Evolutionary conservation across 1,140 invertebrate species (phyloP).

Genomic region (Musca vetustissima): DNA sequence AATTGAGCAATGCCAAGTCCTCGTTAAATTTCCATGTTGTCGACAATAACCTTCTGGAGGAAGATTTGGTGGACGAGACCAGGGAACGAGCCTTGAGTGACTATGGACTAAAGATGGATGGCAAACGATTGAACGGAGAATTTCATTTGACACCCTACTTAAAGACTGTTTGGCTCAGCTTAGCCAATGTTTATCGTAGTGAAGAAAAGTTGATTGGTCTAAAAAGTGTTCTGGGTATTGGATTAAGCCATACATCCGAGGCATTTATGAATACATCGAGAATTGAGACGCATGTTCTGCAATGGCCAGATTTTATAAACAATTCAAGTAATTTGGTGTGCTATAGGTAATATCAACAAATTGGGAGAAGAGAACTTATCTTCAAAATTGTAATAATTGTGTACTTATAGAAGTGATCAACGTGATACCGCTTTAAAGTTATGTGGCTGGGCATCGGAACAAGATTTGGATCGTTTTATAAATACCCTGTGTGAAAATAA

Average conservation of each 20-base stretch:
- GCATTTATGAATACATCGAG: slow-evolving; percentile 46
- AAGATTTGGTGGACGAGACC: slow-evolving; percentile 45
- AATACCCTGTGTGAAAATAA: slow-evolving; percentile 45
- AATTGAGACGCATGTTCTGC: slow-evolving; percentile 45
- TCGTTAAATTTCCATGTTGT: slow-evolving; percentile 42
- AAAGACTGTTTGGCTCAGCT: slow-evolving; percentile 42
- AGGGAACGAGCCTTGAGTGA: slow-evolving; percentile 44
- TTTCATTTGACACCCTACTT: slow-evolving; percentile 38
- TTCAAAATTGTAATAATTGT: neutral
- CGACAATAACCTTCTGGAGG: slow-evolving; percentile 41
- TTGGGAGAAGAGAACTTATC: neutral
- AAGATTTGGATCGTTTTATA: slow-evolving; percentile 48
- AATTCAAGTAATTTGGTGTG: slow-evolving; percentile 46
- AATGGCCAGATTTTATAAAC: slow-evolving; percentile 53
- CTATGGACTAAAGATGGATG: slow-evolving; percentile 43
- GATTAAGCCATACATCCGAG: slow-evolving; percentile 52
- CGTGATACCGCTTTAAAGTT: slow-evolving; percentile 77
- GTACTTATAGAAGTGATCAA: slow-evolving; percentile 66
- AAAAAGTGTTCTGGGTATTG: slow-evolving; percentile 62
- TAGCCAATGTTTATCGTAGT: slow-evolving; percentile 40
- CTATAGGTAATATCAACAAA: slow-evolving; percentile 43
- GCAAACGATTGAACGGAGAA: slow-evolving; percentile 35
- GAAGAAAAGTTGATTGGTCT: slow-evolving; percentile 45
- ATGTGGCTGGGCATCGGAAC: slow-evolving; percentile 83
- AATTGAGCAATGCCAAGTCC: slow-evolving; percentile 36